Percentiles rank a stretch among this genome's conserved stretches.
Conservation (phyloP, 2,113 vertebrate species). For the Toxostoma redivivum region DNA sequence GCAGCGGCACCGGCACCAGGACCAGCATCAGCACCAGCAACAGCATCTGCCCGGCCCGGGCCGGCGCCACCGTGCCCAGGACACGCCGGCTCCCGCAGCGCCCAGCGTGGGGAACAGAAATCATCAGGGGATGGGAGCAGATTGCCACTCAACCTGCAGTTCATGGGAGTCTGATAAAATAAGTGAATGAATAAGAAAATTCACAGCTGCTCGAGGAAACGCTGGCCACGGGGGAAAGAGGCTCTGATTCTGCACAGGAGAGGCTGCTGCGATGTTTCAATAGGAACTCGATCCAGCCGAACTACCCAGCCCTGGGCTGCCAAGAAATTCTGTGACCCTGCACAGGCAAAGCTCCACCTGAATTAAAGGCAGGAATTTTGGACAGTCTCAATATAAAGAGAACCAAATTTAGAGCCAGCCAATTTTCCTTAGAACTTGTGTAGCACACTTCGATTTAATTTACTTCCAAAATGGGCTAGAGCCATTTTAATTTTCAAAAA, state of each 20-base stretch:
- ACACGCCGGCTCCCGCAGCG: neutral
- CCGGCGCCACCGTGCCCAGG: neutral
- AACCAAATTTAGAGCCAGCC: neutral
- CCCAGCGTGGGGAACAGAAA: accelerated
- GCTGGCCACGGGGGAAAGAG: neutral
- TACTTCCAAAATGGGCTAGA: neutral
- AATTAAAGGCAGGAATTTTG: neutral
- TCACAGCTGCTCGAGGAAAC: accelerated
- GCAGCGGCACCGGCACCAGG: neutral
- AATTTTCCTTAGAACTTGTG: neutral
- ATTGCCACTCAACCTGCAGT: accelerated
- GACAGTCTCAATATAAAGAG: neutral
- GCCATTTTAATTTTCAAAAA: neutral
- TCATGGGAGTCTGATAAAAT: neutral
- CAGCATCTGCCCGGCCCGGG: neutral
- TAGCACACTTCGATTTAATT: neutral
- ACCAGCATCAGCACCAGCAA: too few relatives aligned
- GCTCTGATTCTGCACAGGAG: accelerated
- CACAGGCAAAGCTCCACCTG: neutral
- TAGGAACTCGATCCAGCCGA: accelerated
- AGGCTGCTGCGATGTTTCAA: neutral
- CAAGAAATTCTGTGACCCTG: neutral
- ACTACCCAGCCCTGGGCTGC: neutral
- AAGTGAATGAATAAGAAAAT: neutral
- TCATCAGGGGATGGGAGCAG: accelerated